Evolutionary conservation across 2,113 vertebrate species (phyloP).

Genomic region (Sinocyclocheilus anophthalmus): DNA sequence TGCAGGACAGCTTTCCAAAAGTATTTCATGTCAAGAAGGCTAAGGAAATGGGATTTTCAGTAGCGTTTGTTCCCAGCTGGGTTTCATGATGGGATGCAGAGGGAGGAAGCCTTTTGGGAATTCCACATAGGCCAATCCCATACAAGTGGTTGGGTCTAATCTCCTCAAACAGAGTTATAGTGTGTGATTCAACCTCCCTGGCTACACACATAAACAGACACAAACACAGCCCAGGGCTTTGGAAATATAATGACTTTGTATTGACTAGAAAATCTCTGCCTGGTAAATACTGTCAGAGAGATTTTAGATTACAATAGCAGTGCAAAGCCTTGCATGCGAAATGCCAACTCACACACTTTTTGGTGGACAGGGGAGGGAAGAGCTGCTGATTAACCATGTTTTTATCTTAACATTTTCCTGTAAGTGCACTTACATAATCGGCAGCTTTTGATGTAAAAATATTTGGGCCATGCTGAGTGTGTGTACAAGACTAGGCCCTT

Average conservation of each 20-base stretch:
- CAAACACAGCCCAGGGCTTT: constrained; percentile 35
- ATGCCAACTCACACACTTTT: constrained; percentile 7
- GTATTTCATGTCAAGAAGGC: background rate
- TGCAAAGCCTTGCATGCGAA: background rate
- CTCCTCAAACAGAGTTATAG: constrained; percentile 32
- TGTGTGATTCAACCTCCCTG: constrained; percentile 33
- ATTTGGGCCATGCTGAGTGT: constrained; percentile 26
- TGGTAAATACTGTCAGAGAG: constrained; percentile 21
- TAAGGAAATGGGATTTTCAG: constrained; percentile 7
- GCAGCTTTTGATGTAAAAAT: constrained; percentile 20
- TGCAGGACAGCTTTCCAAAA: background rate
- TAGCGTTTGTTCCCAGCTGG: constrained; percentile 8
- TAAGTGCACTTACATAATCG: constrained; percentile 28
- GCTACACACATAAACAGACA: constrained; percentile 36
- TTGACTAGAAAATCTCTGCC: constrained; percentile 21
- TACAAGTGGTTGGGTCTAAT: constrained; percentile 29
- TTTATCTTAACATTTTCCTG: constrained; percentile 34
- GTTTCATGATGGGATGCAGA: constrained; percentile 37
- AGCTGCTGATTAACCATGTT: constrained; percentile 30
- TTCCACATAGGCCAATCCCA: constrained; percentile 45
- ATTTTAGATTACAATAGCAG: constrained; percentile 2
- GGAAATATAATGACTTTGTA: constrained; percentile 42
- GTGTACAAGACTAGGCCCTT: background rate
- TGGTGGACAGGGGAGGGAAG: background rate
- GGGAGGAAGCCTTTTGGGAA: constrained; percentile 42